These are phyloP conservation scores for Hydrozoanthus tunicans DNA, from an alignment of 64 coral and sea anemone genomes.

Conservation along the genomic window DNA sequence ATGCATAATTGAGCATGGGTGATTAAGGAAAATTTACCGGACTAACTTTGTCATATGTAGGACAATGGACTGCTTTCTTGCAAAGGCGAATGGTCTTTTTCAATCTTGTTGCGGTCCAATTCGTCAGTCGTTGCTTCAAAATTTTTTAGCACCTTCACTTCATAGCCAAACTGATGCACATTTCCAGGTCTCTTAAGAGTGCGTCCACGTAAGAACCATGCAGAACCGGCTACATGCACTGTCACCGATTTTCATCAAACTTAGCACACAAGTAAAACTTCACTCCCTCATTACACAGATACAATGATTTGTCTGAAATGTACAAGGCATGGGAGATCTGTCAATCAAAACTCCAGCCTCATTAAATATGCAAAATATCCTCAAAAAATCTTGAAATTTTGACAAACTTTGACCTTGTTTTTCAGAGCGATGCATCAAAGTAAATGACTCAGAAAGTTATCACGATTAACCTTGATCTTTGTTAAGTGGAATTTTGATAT, in stretches of 20 bases:
- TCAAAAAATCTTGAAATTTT: too few relatives aligned
- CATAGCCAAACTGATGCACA: slow-evolving; percentile 47
- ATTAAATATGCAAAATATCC: too few relatives aligned
- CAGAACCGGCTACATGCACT: too few relatives aligned
- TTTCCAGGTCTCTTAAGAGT: slow-evolving; percentile 25
- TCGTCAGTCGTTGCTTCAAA: slow-evolving; percentile 22
- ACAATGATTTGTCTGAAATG: background rate
- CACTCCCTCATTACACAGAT: background rate
- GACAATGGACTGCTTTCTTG: slow-evolving; percentile 51
- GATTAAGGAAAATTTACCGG: background rate
- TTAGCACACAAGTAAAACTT: background rate
- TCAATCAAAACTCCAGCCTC: too few relatives aligned
- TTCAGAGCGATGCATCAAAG: background rate
- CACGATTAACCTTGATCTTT: background rate
- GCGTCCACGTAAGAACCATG: too few relatives aligned
- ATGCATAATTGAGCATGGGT: too few relatives aligned
- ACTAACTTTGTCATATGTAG: slow-evolving; percentile 36
- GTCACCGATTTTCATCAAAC: too few relatives aligned
- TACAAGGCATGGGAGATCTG: background rate
- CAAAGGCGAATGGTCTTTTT: background rate
- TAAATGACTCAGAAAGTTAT: background rate
- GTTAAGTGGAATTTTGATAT: background rate
- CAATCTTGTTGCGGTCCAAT: background rate
- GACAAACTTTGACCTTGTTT: background rate
- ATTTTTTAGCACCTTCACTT: slow-evolving; percentile 46